Base-by-base conservation (phyloP, 2,888 invertebrate species). In the Augochlorella aurata region DNA sequence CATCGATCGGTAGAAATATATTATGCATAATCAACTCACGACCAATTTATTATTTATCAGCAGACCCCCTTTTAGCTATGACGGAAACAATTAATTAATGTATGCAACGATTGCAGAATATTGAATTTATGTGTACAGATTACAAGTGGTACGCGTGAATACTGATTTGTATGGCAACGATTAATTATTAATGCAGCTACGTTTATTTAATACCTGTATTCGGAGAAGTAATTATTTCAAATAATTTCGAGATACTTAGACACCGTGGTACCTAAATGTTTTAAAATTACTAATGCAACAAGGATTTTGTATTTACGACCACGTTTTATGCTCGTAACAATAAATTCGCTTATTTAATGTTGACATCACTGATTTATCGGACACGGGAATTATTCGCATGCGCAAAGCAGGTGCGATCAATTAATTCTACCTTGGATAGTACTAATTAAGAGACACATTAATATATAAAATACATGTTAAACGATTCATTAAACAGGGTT, bases 21-120 rank as follows among this genome's bases (percentile, higher is more conserved):
- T 24, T 29, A 29, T 61, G 14, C 24, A 14, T 7, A 14, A 58
- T 58, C 58, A 12, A 58, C 58, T 58, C 58, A 1, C 24, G 24
- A 24, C 24, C 58, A 58, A 58, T 29, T 61, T 24, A 61, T 61
- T 61, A 29, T 61, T 61, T 61, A 29, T 29, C 61, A 18, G 61
- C 29, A 16, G 18, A 3, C 29, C 24, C 9, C 3, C 29, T 61
- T 61, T 61, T 29, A 29, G 29, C 24, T 61, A 61, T 29, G 16
- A 61, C 16, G 29, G 29, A 18, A 61, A 61, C 29, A 29, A 61
- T 61, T 29, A 61, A 61, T 61, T 24, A 29, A 61, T 61, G 24
- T 29, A 61, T 18, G 61, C 29, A 61, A 61, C 29, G 24, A 58
- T 58, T 24, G 61, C 61, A 9, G 61, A 61, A 61, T 61, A 29